Evolutionary conservation across 2,797 vertebrate genomes (phyloP), one percentile per base, ranked within the genome.

Genomic region (Pampus argenteus): DNA sequence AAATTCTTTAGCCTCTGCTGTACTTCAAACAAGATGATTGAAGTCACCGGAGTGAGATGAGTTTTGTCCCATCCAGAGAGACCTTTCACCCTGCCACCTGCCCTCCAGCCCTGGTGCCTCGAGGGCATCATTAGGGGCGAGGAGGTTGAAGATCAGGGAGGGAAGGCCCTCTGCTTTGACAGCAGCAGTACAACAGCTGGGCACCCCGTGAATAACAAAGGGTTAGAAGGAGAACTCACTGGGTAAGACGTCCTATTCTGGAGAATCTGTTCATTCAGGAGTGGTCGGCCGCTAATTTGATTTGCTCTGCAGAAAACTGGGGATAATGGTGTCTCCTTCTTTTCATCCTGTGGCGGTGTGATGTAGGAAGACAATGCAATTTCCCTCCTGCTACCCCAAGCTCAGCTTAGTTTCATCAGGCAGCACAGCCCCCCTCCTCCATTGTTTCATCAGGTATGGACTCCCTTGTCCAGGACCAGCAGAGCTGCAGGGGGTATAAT

Each of bases 231-330:
- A 71, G 70, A 55, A 63, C 51, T 6, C 57, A 76, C 62, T 13
- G 86, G 76, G 66, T 68, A 74, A 78, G 85, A 85, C 60, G 71
- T 66, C 71, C 77, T 78, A 60, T 82, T 89, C 76, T 63, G 61
- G 75, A 85, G 82, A 83, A 74, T 68, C 70, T 73, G 63, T 61
- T 84, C 87, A 89, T 85, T 91, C 84, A 89, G 74, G 70, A 80
- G 75, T 61, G 66, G 55, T 76, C 82, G 84, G 81, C 87, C 71
- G 88, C 91, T 93, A 93, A 94, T 94, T 92, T 91, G 89, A 93
- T 93, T 93, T 93, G 92, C 89, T 93, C 86, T 81, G 83, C 78
- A 87, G 89, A 88, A 91, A 91, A 93, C 86, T 73, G 74, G 74
- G 82, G 79, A 90, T 84, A 85, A 89, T 77, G 54, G 60, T 0